Evolutionary conservation across 2,888 invertebrate species (phyloP), one percentile per base, ranked within the genome.

Genomic region (Trissoscelio sp.): DNA sequence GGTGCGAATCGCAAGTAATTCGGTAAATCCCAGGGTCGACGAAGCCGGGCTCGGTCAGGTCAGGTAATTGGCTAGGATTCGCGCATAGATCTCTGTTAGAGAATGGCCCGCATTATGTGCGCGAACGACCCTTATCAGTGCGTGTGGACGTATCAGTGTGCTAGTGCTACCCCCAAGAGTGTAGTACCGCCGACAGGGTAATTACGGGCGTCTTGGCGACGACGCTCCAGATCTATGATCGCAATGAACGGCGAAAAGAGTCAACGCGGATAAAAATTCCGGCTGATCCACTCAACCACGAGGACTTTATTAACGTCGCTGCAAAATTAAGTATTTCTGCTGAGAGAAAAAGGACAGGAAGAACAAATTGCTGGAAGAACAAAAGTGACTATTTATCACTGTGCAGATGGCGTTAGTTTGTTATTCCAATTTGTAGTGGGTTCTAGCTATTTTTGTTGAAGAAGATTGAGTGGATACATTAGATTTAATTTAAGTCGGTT

Each of bases 211-310:
- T 84, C 83, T 66, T 81, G 69, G 77, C 85, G 85, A 84, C 85
- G 84, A 86, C 85, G 83, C 80, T 86, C 86, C 88, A 88, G 86
- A 88, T 88, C 88, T 88, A 85, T 82, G 88, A 87, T 88, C 85
- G 86, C 86, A 85, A 85, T 87, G 86, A 85, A 88, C 87, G 83
- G 84, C 78, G 75, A 48, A 77, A 53, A 70, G 48, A 48, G 60
- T 58, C 69, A 46, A 69, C 81, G 60, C 69, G 77, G 82, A 83
- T 79, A 75, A 82, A 83, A 70, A 70, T 64, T 62, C 78, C 22
- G 5, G 53, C 48, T 64, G 81, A 81, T 83, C 75, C 66, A 73
- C 66, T 64, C 42, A 24, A 55, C 44, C 37, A 31, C 57, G 57
- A 64, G 58, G 57, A 28, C 69, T 60, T 72, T 79, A 70, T 78